Base-by-base conservation (phyloP, 1,140 invertebrate genomes). In the Macrosteles quadrilineatus region DNA sequence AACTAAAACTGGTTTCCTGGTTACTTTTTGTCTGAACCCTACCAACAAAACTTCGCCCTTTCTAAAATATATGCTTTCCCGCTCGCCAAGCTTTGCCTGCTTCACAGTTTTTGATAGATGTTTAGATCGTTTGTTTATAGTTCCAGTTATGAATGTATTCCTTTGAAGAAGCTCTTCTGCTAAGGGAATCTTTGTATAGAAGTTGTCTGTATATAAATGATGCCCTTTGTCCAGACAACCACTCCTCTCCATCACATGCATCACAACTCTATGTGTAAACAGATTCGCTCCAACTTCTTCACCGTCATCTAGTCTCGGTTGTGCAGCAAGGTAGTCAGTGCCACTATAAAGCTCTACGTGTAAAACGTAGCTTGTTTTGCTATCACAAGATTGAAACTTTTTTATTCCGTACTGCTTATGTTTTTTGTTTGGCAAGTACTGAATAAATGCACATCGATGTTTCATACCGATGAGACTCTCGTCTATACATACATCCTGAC, bases 271-370 rank as follows among this genome's bases (percentile, higher is more conserved):
- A 25, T 62, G 4, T 4, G 57, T 62, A 31, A 62, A 62, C 6
- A 21, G 57, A n/a, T n/a, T n/a, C n/a, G n/a, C n/a, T n/a, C n/a
- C n/a, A n/a, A n/a, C n/a, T n/a, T n/a, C n/a, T 9, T 12, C 27
- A 23, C 29, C 29, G 21, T 31, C 23, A 23, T 29, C 25, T n/a
- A n/a, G n/a, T n/a, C n/a, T n/a, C n/a, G n/a, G n/a, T n/a, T n/a
- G n/a, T 14, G 19, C 11, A 62, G 57, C 57, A 11, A 62, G 19
- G 21, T 11, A 62, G 12, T 62, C 25, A 9, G 11, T 62, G 11
- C 57, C 57, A 62, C 57, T 62, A 30, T 62, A 62, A 6, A 62
- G 9, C 29, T 62, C 57, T 25, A 31, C 29, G 19, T 62, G 57
- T 25, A 25, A 17, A 27, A 62, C 29, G 21, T 62, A 62, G 29